phyloP scores from a whole-genome alignment of 2,797 vertebrate species.

The Podarcis lilfordi region DNA sequence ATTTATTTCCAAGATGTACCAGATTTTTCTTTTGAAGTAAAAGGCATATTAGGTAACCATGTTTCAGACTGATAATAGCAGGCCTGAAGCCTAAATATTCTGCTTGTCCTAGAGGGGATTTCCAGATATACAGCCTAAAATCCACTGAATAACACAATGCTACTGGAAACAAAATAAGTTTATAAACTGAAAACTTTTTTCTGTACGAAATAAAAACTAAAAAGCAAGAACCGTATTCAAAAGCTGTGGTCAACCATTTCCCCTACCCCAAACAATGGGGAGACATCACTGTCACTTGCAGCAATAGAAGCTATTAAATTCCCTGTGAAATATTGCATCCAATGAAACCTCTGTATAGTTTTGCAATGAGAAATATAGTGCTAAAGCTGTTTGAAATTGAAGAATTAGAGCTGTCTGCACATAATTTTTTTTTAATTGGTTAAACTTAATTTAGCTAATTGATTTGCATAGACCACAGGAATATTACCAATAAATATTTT shows the following conservation, averaged over 20 bases:
- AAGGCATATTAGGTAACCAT: neutral
- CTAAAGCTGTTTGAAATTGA: neutral
- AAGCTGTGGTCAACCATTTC: no score
- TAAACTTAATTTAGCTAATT: neutral
- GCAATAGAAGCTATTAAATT: neutral
- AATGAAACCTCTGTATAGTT: neutral
- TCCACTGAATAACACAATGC: neutral
- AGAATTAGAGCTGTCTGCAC: neutral
- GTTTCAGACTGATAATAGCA: conserved; percentile 11
- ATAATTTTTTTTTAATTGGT: neutral
- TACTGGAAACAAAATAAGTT: neutral
- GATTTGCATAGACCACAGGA: neutral
- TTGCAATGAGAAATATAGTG: neutral
- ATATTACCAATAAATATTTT: neutral
- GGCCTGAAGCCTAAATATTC: neutral
- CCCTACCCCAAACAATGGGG: neutral
- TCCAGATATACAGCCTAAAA: neutral
- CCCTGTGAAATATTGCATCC: no score
- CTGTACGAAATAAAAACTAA: neutral
- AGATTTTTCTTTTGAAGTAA: conserved; percentile 20
- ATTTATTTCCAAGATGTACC: neutral
- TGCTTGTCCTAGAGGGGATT: neutral
- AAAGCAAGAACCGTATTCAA: neutral
- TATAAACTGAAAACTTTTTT: neutral
- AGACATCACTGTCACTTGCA: neutral